Percentiles rank a stretch among this genome's conserved stretches.
Conservation (phyloP, 2,888 invertebrate genomes). For the Allolobophora icterica region DNA sequence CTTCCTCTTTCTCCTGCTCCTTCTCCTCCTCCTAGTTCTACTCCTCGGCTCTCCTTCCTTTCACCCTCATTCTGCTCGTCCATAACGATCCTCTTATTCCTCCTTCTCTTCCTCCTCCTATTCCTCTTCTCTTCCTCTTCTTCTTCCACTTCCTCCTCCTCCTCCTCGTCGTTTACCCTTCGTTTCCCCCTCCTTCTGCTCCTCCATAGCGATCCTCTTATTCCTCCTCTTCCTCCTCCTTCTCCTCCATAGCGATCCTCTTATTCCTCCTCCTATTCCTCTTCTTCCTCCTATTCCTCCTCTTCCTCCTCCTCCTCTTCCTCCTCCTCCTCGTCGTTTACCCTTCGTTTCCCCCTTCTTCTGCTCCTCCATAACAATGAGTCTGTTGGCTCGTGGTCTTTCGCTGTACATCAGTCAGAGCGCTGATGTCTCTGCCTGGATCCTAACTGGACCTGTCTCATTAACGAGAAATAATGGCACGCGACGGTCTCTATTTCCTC, state of each 20-base stretch:
- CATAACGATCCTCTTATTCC: too few relatives aligned
- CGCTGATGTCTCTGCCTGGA: background rate
- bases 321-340: background rate
- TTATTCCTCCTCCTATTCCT: background rate
- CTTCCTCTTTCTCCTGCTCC: background rate
- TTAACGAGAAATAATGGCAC: background rate
- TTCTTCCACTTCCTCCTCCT: too few relatives aligned
- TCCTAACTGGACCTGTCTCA: background rate
- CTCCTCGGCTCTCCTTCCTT: background rate
- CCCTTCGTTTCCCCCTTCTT: too few relatives aligned
- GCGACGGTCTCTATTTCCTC: background rate
- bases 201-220: too few relatives aligned
- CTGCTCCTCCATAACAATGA: background rate
- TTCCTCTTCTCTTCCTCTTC: too few relatives aligned
- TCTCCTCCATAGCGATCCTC: background rate
- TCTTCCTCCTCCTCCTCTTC: background rate
- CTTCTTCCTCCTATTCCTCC: slow-evolving; percentile 22
- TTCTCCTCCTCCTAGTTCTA: background rate
- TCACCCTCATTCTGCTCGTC: background rate
- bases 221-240: background rate
- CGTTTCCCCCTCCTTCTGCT: too few relatives aligned
- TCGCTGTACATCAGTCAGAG: background rate
- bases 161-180: too few relatives aligned
- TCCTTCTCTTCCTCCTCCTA: too few relatives aligned
- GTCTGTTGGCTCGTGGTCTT: background rate